Evolutionary conservation across 2,888 invertebrate genomes (phyloP).

Genomic region (Netelia inedita): DNA sequence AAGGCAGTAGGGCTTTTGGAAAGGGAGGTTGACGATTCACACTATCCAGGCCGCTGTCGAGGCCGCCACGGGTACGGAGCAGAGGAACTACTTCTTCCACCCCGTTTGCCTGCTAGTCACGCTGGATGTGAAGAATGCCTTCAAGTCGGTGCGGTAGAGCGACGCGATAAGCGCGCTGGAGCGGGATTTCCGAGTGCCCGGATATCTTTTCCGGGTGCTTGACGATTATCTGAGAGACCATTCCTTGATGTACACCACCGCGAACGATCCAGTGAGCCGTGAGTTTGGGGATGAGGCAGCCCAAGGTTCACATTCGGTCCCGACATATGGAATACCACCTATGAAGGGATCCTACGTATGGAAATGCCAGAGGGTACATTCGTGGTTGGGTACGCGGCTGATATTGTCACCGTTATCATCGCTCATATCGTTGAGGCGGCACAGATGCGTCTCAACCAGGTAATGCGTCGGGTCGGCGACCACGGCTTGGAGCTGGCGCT

Average conservation of each 20-base stretch:
- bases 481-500: not conserved
- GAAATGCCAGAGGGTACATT: conserved; percentile 33
- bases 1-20: conserved; percentile 22
- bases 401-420: conserved; percentile 40
- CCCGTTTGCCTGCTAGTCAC: conserved; percentile 54
- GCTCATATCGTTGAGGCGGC: conserved; percentile 6
- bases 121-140: conserved; percentile 18
- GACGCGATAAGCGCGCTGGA: conserved; percentile 44
- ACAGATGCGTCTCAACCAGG: not conserved
- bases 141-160: conserved; percentile 50
- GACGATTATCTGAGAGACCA: conserved; percentile 32
- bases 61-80: conserved; percentile 42
- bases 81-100: conserved; percentile 50
- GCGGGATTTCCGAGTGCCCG: conserved; percentile 22
- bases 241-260: conserved; percentile 36
- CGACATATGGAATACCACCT: not conserved
- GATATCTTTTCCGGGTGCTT: not conserved
- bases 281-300: conserved; percentile 60
- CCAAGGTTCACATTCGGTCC: conserved; percentile 57
- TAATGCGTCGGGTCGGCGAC: not conserved
- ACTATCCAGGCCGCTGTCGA: conserved; percentile 59
- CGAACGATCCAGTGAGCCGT: conserved; percentile 19
- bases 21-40: conserved; percentile 62
- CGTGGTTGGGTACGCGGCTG: conserved; percentile 54
- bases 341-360: conserved; percentile 55